These are phyloP conservation scores for Netelia fuscicornis DNA, from an alignment of 2,888 invertebrate genomes.

Conservation along the genomic window DNA sequence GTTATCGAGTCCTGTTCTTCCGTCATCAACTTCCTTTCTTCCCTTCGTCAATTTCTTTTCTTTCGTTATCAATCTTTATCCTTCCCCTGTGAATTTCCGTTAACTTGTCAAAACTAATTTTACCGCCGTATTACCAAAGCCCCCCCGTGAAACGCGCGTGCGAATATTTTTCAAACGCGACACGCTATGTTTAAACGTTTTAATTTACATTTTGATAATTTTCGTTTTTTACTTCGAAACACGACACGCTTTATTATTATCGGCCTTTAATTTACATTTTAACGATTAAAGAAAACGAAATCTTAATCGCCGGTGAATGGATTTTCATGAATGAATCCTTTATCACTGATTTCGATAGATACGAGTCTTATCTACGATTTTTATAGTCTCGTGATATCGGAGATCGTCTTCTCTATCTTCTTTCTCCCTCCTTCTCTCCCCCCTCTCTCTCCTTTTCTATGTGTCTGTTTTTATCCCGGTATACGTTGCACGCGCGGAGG, in stretches of 20 bases:
- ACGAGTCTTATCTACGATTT: slow-evolving; percentile 31
- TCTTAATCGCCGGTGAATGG: too few relatives aligned
- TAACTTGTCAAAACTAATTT: background rate
- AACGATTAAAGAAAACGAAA: too few relatives aligned
- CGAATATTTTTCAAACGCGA: background rate
- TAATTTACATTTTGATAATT: slow-evolving; percentile 21
- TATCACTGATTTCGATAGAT: slow-evolving; percentile 5
- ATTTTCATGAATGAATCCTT: too few relatives aligned
- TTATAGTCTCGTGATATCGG: background rate
- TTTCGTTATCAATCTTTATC: background rate
- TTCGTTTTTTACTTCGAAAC: background rate
- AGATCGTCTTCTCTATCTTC: slow-evolving; percentile 7
- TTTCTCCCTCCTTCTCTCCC: background rate
- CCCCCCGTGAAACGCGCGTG: background rate
- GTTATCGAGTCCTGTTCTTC: background rate
- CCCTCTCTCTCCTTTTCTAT: background rate
- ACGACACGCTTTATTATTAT: too few relatives aligned
- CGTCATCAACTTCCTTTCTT: background rate
- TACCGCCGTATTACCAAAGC: background rate
- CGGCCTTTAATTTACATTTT: too few relatives aligned
- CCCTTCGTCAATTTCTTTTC: background rate
- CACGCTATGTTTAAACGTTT: background rate
- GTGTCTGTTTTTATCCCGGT: slow-evolving; percentile 31
- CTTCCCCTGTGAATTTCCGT: background rate
- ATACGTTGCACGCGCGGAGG: slow-evolving; percentile 76